phyloP scores from a whole-genome alignment of 2,797 vertebrate genomes.

The Lacerta bilineata region DNA sequence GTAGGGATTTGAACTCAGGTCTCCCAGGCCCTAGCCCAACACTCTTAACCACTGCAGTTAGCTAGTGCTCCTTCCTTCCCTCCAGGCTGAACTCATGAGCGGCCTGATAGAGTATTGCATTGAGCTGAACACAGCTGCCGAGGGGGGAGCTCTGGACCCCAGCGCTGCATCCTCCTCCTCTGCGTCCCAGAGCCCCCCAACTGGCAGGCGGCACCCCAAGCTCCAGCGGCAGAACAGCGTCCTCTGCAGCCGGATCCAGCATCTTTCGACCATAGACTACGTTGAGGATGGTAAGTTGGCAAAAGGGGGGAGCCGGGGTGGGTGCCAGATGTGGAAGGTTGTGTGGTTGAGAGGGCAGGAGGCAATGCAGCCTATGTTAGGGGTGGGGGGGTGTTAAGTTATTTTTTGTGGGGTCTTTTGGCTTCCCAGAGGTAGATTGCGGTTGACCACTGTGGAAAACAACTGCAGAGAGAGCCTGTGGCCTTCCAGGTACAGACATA shows the following conservation, averaged over 20 bases:
- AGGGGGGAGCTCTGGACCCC: conserved; percentile 66
- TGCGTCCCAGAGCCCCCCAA: neutral
- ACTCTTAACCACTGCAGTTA: neutral
- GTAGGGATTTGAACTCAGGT: neutral
- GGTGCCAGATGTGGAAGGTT: neutral
- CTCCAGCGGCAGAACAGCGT: conserved; percentile 89
- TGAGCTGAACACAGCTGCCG: conserved; percentile 83
- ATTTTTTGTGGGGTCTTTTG: neutral
- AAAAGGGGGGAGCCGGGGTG: neutral
- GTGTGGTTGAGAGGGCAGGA: neutral
- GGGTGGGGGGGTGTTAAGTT: neutral
- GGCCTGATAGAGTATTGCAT: conserved; percentile 94
- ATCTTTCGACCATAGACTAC: conserved; percentile 92
- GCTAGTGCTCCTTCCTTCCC: neutral
- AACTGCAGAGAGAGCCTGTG: too few species aligned
- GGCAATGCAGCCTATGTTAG: neutral
- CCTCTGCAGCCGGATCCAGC: conserved; percentile 88
- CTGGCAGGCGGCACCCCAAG: conserved; percentile 76
- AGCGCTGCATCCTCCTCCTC: conserved; percentile 27
- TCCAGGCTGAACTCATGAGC: conserved; percentile 93
- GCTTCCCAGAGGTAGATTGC: neutral
- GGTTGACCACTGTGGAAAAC: neutral
- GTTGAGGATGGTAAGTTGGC: conserved; percentile 88
- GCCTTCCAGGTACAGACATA: too few species aligned
- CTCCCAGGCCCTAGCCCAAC: neutral